These are phyloP conservation scores for Folsomia manolachei DNA, from an alignment of 2,888 invertebrate species.

Conservation along the genomic window DNA sequence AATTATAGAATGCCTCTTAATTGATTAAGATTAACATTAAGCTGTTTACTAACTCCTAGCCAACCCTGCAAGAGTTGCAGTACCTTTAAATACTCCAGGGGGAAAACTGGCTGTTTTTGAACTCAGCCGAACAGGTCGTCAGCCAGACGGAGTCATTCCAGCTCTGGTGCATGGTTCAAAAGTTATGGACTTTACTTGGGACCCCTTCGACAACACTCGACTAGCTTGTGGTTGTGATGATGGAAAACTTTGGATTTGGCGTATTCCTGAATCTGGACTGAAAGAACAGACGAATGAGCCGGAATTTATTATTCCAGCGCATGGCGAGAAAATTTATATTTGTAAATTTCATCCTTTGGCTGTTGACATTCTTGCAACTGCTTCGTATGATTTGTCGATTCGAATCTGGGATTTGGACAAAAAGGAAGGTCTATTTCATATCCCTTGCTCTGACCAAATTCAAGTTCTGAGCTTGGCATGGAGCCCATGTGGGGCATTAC, in stretches of 20 bases:
- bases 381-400: conserved; percentile 84
- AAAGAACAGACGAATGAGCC: conserved; percentile 77
- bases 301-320: conserved; percentile 63
- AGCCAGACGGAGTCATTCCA: conserved; percentile 76
- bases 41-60: conserved; percentile 57
- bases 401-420: conserved; percentile 78
- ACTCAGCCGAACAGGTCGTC: conserved; percentile 70
- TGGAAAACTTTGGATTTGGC: conserved; percentile 77
- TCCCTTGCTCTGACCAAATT: conserved; percentile 55
- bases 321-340: conserved; percentile 86
- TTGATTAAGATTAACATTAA: too few species aligned
- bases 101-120: conserved; percentile 85
- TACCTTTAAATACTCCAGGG: conserved; percentile 85
- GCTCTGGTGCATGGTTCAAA: conserved; percentile 86
- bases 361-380: conserved; percentile 77
- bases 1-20: too few species aligned
- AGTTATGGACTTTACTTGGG: conserved; percentile 91
- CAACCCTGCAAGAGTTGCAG: conserved; percentile 81
- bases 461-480: conserved; percentile 84
- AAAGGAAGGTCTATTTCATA: conserved; percentile 63
- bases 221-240: conserved; percentile 85
- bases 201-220: conserved; percentile 78
- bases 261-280: conserved; percentile 69
- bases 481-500: conserved; percentile 78
- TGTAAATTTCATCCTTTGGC: conserved; percentile 89